phyloP scores from a whole-genome alignment of 2,113 vertebrate genomes.

The Bambusicola thoracicus region DNA sequence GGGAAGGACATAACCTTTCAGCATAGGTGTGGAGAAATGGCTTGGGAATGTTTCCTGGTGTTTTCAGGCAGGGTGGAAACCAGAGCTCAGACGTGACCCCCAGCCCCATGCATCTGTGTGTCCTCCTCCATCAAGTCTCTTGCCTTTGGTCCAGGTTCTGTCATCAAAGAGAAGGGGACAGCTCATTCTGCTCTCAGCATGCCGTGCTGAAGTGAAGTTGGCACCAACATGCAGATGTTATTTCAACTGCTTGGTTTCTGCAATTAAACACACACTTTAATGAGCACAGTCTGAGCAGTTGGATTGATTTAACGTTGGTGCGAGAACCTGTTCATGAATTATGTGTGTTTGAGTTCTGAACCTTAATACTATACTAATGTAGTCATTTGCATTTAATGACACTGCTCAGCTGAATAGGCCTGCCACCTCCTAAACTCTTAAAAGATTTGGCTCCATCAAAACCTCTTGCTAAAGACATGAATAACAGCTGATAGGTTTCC shows the following conservation, averaged over 20 bases:
- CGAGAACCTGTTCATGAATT: conserved; percentile 12
- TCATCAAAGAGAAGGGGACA: background rate
- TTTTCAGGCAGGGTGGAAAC: background rate
- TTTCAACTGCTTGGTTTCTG: background rate
- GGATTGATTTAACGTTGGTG: conserved; percentile 22
- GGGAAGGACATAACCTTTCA: background rate
- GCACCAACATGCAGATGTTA: background rate
- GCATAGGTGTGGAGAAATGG: background rate
- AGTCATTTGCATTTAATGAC: conserved; percentile 40
- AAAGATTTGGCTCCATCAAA: conserved; percentile 9
- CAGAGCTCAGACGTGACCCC: background rate
- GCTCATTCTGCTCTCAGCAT: background rate
- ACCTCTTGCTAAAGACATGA: background rate
- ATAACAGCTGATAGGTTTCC: background rate
- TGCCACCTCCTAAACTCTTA: conserved; percentile 13
- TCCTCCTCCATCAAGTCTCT: background rate
- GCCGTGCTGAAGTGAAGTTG: background rate
- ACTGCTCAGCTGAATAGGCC: background rate
- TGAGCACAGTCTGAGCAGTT: background rate
- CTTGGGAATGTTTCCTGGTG: background rate
- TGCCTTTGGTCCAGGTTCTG: background rate
- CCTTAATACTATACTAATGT: background rate
- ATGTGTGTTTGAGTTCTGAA: conserved; percentile 42
- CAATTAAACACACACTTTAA: background rate
- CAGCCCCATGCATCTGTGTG: background rate